phyloP scores from a whole-genome alignment of 2,797 vertebrate species.

The Picus viridis region DNA sequence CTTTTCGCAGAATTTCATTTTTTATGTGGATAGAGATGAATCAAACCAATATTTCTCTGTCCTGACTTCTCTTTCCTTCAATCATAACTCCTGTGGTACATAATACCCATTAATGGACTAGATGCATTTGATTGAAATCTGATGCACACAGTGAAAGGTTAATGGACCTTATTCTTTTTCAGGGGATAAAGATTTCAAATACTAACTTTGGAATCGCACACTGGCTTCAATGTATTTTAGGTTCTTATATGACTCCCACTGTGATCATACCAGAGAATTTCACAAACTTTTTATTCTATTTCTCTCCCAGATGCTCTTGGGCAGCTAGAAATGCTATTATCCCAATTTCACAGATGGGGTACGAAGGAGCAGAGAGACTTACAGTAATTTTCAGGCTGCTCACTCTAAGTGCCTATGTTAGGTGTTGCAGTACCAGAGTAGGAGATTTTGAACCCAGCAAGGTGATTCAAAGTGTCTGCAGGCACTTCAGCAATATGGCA shows the following conservation, averaged over 20 bases:
- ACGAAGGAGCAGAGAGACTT: conserved; percentile 46
- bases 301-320: conserved; percentile 4
- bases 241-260: conserved; percentile 64
- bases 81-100: conserved; percentile 44
- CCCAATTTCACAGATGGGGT: conserved; percentile 55
- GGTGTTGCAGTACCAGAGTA: conserved; percentile 10
- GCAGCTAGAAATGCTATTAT: conserved; percentile 43
- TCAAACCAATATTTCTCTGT: conserved; percentile 15
- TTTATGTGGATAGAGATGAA: not conserved
- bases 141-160: conserved; percentile 63
- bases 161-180: conserved; percentile 68
- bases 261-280: conserved; percentile 38
- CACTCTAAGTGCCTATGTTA: conserved; percentile 21
- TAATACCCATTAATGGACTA: conserved; percentile 65
- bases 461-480: conserved; percentile 14
- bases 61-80: conserved; percentile 39
- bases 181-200: conserved; percentile 65
- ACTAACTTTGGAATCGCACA: conserved; percentile 56
- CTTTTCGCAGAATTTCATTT: not conserved
- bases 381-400: conserved; percentile 56
- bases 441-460: not conserved
- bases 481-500: not conserved
- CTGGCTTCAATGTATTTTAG: conserved; percentile 68
- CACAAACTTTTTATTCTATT: conserved; percentile 68
- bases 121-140: conserved; percentile 65